These are phyloP conservation scores for Eupelmus urozonus DNA, from an alignment of 2,888 invertebrate species.

Conservation along the genomic window DNA sequence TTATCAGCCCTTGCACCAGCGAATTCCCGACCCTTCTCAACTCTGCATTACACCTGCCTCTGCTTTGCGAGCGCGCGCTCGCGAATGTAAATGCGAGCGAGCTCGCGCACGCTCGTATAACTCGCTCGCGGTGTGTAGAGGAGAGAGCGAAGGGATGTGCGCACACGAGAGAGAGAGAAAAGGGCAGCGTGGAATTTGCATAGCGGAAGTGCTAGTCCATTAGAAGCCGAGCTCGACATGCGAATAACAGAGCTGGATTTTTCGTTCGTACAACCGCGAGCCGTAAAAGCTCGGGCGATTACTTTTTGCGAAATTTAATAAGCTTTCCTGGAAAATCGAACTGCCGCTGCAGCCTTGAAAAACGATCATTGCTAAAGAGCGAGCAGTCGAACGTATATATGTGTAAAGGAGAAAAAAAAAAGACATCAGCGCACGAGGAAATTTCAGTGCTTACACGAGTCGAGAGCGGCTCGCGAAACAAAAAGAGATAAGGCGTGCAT, in stretches of 20 bases:
- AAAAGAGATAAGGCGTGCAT: slow-evolving; percentile 17
- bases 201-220: slow-evolving; percentile 17
- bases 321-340: too few species aligned
- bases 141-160: neutral
- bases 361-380: neutral
- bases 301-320: too few species aligned
- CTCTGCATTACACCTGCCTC: too few species aligned
- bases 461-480: neutral
- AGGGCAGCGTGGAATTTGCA: neutral
- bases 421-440: neutral
- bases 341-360: slow-evolving; percentile 33
- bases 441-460: neutral
- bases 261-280: too few species aligned
- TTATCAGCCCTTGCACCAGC: too few species aligned
- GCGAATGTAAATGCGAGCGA: neutral
- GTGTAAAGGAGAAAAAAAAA: slow-evolving; percentile 2
- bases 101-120: neutral
- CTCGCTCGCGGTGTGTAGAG: neutral
- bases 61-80: neutral
- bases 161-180: neutral
- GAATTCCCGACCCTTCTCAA: too few species aligned
- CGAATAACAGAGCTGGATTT: neutral
- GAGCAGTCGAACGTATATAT: neutral
- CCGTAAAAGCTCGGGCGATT: too few species aligned
- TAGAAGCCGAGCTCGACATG: neutral